A percentile compares a stretch with the other conserved stretches of the same genome.
Evolutionary conservation across 2,797 vertebrate species (phyloP).

Genomic region (Xiphorhynchus erythropygius): DNA sequence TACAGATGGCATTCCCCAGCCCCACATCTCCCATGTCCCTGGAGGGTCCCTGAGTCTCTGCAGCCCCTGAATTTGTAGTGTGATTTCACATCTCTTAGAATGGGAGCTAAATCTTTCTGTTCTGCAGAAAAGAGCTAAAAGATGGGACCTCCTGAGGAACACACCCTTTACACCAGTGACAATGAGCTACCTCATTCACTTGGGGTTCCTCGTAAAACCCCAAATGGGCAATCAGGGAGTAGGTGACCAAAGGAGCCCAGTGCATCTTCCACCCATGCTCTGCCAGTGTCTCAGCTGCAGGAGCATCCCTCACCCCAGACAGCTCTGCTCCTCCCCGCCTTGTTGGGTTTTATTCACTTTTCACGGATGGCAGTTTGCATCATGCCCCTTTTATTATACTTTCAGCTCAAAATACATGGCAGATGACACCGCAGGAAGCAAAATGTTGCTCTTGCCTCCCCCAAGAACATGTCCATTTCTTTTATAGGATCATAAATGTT

Average conservation of each 20-base stretch:
- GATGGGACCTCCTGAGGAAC: fast-evolving
- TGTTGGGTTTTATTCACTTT: background rate
- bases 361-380: background rate
- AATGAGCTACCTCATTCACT: background rate
- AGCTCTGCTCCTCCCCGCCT: background rate
- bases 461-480: background rate
- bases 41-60: background rate
- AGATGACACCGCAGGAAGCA: background rate
- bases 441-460: background rate
- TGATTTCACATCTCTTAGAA: background rate
- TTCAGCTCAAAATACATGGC: background rate
- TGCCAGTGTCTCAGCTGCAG: background rate
- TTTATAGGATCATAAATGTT: constrained; percentile 4
- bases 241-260: background rate
- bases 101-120: background rate
- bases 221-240: fast-evolving
- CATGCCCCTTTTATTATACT: background rate
- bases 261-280: background rate
- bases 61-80: background rate
- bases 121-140: background rate
- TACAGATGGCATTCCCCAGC: fast-evolving
- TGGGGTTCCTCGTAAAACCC: background rate
- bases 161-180: fast-evolving
- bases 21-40: fast-evolving
- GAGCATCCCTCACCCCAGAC: background rate